These are phyloP conservation scores for Tylochromis polylepis DNA, from an alignment of 2,113 vertebrate genomes.

Conservation along the genomic window DNA sequence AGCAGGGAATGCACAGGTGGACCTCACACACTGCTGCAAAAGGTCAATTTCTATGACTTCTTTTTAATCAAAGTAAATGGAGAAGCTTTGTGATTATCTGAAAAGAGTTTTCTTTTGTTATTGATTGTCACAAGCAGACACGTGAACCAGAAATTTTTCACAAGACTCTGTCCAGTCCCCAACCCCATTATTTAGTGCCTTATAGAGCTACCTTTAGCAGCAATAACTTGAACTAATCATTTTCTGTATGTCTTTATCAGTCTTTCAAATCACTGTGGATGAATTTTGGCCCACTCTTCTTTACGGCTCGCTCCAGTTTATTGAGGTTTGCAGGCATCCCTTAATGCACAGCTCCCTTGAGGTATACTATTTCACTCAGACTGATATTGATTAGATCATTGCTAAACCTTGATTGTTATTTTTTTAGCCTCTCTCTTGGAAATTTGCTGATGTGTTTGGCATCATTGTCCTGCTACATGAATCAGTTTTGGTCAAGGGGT, in stretches of 20 bases:
- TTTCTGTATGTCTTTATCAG: not conserved
- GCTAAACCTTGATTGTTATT: not conserved
- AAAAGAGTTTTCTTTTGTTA: not conserved
- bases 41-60: not conserved
- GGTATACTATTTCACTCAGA: not conserved
- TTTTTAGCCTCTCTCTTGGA: not conserved
- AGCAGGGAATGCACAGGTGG: not conserved
- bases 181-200: not conserved
- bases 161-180: not conserved
- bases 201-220: not conserved
- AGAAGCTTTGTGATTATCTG: not conserved
- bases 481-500: accelerated
- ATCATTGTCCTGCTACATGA: not conserved
- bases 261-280: not conserved
- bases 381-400: not conserved
- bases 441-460: not conserved
- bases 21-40: not conserved
- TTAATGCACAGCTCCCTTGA: not conserved
- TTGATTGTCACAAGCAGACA: not conserved
- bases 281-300: not conserved
- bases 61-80: not conserved
- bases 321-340: not conserved
- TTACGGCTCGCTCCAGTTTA: not conserved
- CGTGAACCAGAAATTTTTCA: not conserved
- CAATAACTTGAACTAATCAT: not conserved